Evolutionary conservation across 2,797 vertebrate genomes (phyloP).

Genomic region (Anas flavirostris): DNA sequence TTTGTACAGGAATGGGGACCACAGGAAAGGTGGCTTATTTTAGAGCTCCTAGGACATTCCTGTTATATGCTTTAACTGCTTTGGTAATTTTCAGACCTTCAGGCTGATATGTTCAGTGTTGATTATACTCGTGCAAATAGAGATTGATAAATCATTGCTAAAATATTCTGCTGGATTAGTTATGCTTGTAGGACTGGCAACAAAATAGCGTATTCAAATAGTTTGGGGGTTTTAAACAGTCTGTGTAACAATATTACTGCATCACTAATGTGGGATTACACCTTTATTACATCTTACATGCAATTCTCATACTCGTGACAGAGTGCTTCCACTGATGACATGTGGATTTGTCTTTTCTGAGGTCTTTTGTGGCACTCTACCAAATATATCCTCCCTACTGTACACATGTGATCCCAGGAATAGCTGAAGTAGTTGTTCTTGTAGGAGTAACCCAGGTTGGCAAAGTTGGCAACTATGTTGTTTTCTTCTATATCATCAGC

Average conservation of each 20-base stretch:
- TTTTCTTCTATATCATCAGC: constrained; percentile 57
- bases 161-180: neutral
- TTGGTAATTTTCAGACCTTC: neutral
- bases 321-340: neutral
- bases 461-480: neutral
- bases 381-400: neutral
- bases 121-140: neutral
- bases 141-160: neutral
- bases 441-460: neutral
- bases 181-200: neutral
- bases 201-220: neutral
- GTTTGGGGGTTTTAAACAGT: neutral
- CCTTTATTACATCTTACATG: neutral
- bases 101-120: neutral
- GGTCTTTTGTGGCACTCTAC: neutral
- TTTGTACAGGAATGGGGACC: neutral
- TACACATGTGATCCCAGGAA: neutral
- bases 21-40: neutral
- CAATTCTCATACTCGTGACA: neutral
- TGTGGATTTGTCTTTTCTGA: neutral
- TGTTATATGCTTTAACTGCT: neutral
- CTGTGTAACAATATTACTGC: neutral
- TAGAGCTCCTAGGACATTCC: neutral
- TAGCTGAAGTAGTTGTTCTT: neutral
- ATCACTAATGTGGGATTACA: neutral